A percentile compares a stretch with the other conserved stretches of the same genome.
Evolutionary conservation across 30 jellyfish, hydroid and myxozoan genomes (phyloP).

Genomic region (Phacellophora camtschatica): DNA sequence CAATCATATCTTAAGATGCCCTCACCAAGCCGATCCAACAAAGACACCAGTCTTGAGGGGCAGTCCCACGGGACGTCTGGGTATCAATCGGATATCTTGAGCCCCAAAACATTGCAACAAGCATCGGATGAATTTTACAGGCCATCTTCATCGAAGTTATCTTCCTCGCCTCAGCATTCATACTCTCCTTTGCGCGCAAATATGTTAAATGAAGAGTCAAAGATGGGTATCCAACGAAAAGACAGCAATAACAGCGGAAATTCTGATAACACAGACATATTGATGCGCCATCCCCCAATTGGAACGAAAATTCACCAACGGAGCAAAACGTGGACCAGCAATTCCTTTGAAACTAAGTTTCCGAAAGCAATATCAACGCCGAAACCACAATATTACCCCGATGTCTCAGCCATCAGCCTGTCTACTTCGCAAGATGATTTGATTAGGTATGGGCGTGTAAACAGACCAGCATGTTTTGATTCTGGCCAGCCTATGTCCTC

Average conservation of each 20-base stretch:
- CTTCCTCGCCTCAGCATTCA: not conserved
- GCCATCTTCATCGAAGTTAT: not conserved
- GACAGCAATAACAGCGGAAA: slow-evolving; percentile 35
- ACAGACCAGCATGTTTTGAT: not conserved
- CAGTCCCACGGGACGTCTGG: slow-evolving; percentile 70
- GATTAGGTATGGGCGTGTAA: not conserved
- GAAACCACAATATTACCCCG: not conserved
- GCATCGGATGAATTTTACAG: not conserved
- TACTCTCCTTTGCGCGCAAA: not conserved
- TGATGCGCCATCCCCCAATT: slow-evolving; percentile 63
- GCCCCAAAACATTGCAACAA: not conserved
- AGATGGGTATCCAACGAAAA: not conserved
- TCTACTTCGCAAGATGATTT: not conserved
- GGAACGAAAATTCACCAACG: slow-evolving; percentile 73
- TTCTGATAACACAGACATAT: slow-evolving; percentile 36
- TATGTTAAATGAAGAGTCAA: not conserved
- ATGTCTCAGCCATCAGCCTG: not conserved
- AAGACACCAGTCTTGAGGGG: slow-evolving; percentile 12
- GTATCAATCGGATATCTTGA: slow-evolving; percentile 44
- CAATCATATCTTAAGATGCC: not conserved
- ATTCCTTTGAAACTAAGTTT: not conserved
- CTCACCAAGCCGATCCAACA: not conserved
- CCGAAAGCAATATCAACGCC: slow-evolving; percentile 56
- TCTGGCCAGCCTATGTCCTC: not conserved
- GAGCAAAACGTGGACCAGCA: slow-evolving; percentile 71